Base-by-base conservation (phyloP, 2,113 vertebrate species). In the Gymnarchus niloticus region DNA sequence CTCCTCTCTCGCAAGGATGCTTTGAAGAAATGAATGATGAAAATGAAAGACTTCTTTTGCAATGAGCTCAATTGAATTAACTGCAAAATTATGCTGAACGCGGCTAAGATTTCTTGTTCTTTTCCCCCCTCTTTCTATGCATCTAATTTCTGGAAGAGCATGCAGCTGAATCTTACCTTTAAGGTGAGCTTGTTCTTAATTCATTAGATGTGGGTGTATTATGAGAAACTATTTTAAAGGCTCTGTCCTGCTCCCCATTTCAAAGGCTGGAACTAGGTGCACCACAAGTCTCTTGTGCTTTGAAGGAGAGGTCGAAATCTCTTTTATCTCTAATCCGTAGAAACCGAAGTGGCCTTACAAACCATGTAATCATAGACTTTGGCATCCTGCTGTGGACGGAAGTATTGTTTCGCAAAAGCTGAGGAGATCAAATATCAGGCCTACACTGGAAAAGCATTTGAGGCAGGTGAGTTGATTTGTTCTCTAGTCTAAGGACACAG, bases 251-350 rank as follows among this genome's bases (percentile, higher is more conserved):
- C 52, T 76, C 12, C 54, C 41, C 54, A 2, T 25, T 86, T 86
- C 46, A 83, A 87, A 88, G 83, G 33, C 65, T 80, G 33, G 17
- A 37, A 52, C 23, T 56, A 65, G 77, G 80, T 51, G 8, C 25
- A 25, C 57, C 52, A 17, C 19, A 51, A 6, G 54, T 52, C 48
- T n/a, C 17, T 49, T 76, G 19, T 83, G 51, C 37, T 51, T 69
- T 84, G 83, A 84, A 84, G 61, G 48, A 54, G 61, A 56, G 28
- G 41, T 51, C 12, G 14, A 49, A 8, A 9, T 78, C 52, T 51
- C 48, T 87, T 88, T 85, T 56, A 33, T 83, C 56, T 28, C 51
- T 41, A 85, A 83, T 19, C 52, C 21, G 54, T 61, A 56, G 82
- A 51, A 82, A 48, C 37, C 46, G 73, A 86, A 83, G 77, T 49